These are phyloP conservation scores for Schrankia costaestrigalis DNA, from an alignment of 2,888 invertebrate genomes.

Conservation along the genomic window DNA sequence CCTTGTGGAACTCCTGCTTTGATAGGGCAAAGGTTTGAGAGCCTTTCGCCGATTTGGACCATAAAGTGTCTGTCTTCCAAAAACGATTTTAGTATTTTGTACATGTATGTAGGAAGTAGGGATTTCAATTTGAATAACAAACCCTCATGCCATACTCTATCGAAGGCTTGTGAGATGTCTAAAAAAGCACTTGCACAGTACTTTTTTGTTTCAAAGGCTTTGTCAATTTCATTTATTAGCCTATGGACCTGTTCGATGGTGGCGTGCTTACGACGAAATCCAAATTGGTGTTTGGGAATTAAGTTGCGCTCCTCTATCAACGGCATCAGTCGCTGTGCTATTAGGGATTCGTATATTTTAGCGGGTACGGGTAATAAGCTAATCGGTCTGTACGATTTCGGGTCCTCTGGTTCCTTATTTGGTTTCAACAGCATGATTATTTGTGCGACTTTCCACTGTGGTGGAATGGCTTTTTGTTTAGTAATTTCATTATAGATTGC, in stretches of 20 bases:
- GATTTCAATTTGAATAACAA: not conserved
- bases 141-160: too few species aligned
- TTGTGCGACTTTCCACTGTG: slow-evolving; percentile 3
- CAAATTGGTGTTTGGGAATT: not conserved
- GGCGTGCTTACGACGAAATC: slow-evolving; percentile 6
- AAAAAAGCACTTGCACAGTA: not conserved
- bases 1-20: too few species aligned
- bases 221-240: slow-evolving; percentile 6
- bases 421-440: slow-evolving; percentile 4
- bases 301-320: not conserved
- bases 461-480: slow-evolving; percentile 3
- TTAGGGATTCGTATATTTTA: slow-evolving; percentile 11
- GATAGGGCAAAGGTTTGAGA: too few species aligned
- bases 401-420: slow-evolving; percentile 10
- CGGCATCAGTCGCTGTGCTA: not conserved
- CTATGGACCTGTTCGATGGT: too few species aligned
- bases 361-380: slow-evolving; percentile 11
- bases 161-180: too few species aligned
- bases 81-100: not conserved
- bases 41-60: too few species aligned
- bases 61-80: too few species aligned
- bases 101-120: not conserved
- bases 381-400: slow-evolving; percentile 13
- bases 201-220: slow-evolving; percentile 9
- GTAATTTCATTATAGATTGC: slow-evolving; percentile 4